These are phyloP conservation scores for Stegophylla sp. DNA, from an alignment of 2,888 invertebrate genomes.

Conservation along the genomic window DNA sequence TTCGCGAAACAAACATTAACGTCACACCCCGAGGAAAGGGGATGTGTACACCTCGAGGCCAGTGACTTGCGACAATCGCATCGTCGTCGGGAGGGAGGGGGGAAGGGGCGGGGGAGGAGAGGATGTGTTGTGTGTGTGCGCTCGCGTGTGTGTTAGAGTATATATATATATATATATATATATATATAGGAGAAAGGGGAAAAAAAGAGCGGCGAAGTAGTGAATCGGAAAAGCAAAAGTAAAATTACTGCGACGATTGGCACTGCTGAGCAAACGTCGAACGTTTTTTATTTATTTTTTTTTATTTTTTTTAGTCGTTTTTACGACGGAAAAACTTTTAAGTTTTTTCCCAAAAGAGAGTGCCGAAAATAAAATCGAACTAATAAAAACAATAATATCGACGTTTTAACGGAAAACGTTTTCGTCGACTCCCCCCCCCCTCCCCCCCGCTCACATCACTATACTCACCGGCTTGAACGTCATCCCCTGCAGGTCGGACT, in stretches of 20 bases:
- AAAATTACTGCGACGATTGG: not conserved
- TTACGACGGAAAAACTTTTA: not conserved
- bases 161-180: too few species aligned
- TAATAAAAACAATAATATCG: not conserved
- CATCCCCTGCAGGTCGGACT: constrained; percentile 65
- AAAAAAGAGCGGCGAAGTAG: not conserved
- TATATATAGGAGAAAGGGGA: not conserved
- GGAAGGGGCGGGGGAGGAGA: too few species aligned
- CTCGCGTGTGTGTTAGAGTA: too few species aligned
- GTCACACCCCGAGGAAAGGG: not conserved
- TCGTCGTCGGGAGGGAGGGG: not conserved
- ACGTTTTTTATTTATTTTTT: not conserved
- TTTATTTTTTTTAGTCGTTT: not conserved
- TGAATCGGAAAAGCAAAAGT: not conserved
- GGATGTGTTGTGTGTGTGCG: too few species aligned
- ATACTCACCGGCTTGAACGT: constrained; percentile 49
- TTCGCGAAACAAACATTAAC: constrained; percentile 6
- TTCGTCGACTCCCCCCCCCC: too few species aligned
- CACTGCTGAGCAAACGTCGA: constrained; percentile 5
- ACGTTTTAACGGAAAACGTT: too few species aligned
- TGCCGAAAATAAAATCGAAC: not conserved
- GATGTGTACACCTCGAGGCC: not conserved
- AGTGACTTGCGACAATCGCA: not conserved
- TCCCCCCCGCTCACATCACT: too few species aligned
- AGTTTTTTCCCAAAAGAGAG: not conserved